Percentiles rank a stretch among this genome's conserved stretches.
These are phyloP conservation scores for Chrysochloris asiatica DNA, from an alignment of 2,113 vertebrate genomes.

Conservation along the genomic window DNA sequence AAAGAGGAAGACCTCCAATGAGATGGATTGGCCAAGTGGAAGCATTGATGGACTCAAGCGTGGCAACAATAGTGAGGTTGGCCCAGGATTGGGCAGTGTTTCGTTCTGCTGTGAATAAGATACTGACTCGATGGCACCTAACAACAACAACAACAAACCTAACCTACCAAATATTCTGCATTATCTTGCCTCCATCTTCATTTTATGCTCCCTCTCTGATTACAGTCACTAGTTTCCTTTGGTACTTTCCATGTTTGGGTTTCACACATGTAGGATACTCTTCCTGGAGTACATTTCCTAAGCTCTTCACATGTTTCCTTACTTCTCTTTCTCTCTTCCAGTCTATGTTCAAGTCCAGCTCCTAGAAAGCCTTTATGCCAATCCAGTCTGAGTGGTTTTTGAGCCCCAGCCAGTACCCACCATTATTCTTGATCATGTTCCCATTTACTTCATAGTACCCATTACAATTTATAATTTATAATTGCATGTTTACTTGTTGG, in stretches of 20 bases:
- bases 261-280: neutral
- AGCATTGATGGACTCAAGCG: too few species aligned
- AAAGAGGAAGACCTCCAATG: too few species aligned
- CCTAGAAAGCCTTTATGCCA: neutral
- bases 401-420: neutral
- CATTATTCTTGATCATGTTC: neutral
- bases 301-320: neutral
- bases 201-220: too few species aligned
- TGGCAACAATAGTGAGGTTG: too few species aligned
- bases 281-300: neutral
- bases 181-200: neutral
- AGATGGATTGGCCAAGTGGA: too few species aligned
- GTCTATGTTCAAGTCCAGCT: neutral
- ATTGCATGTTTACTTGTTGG: neutral
- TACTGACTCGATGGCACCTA: too few species aligned
- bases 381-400: neutral
- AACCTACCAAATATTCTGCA: neutral
- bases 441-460: neutral
- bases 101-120: too few species aligned
- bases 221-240: neutral
- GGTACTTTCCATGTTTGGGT: neutral
- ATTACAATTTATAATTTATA: neutral
- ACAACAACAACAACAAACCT: too few species aligned
- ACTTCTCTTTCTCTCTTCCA: neutral
- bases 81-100: too few species aligned